Base-by-base conservation (phyloP, 1,140 invertebrate genomes). In the Dinothrombium tinctorium region DNA sequence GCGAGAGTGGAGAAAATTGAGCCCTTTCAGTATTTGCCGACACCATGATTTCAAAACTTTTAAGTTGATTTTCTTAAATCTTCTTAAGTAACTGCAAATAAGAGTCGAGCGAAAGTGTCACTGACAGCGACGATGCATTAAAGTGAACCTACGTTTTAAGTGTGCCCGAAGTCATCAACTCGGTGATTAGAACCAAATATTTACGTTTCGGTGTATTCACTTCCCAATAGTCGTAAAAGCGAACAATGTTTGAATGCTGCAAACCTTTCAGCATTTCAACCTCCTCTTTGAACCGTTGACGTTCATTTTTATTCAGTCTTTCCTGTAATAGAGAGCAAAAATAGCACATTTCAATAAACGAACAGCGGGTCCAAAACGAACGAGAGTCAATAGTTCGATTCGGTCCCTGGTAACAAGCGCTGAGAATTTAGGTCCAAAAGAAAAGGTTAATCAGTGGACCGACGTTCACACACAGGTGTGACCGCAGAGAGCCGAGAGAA, bases 191-290 rank as follows among this genome's bases (percentile, higher is more conserved):
- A 42, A 99, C 89, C 55, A 99, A 92, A 58, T 90, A 92, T 65
- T 90, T 94, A 56, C 80, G 73, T 61, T 84, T 83, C 20, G 74
- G 73, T 28, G 56, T 46, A 26, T 73, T 73, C 33, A 86, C 78
- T 63, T 98, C 90, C 89, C 90, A 99, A 59, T 94, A 98, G 59
- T 98, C 94, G 64, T 94, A 98, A 65, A 98, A 99, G 32, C 90
- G 67, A 41, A 99, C 90, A 55, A 99, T 99, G 62, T 99, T 98
- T 23, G 90, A 87, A 67, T 99, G 92, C 58, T 98, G 90, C 12
- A 99, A 66, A 50, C 90, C 89, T 64, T 99, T 98, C 45, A 99
- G 63, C 92, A 99, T 96, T 62, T 98, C 90, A 15, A 90, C 52
- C 62, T 99, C 94, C 62, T 98, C 92, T 26, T 87, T 72, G 63